Evolutionary conservation across 2,797 vertebrate species (phyloP), one percentile per base, ranked within the genome.

Genomic region (Chaunax sp.): DNA sequence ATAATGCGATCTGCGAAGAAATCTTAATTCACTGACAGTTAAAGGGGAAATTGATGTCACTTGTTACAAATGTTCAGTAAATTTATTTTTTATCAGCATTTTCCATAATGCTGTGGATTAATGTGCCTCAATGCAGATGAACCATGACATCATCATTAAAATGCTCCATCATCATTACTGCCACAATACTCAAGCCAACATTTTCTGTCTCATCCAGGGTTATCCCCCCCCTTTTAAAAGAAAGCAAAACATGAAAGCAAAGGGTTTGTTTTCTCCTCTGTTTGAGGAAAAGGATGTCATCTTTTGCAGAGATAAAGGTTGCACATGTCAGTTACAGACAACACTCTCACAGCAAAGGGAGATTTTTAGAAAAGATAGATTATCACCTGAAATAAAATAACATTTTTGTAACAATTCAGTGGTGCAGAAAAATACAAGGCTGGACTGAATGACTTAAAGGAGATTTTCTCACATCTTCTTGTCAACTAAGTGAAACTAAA

Each of bases 321-420:
- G 73, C 75, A 75, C 89, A 69, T 89, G 75, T 86, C 83, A 81
- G 82, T 93, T 92, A 93, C 90, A 92, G 91, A 92, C 90, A 91
- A 77, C 68, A 43, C 88, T 93, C 80, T 85, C 64, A 51, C 79
- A 79, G 83, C 69, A 72, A 82, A 78, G 67, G 71, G 62, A 93
- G 88, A 92, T 93, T 92, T 87, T 90, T 89, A 86, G 85, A 86
- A 84, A 88, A 54, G 62, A 81, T 78, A 74, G 89, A 88, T 89
- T 84, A 86, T 87, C 72, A 40, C 80, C 81, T 82, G 69, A 75
- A 83, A 86, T 85, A 84, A 80, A 78, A 46, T 0, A 49, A 54
- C 71, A 78, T 83, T 87, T 89, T 90, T 75, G 69, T 78, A 81
- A 80, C 81, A 86, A 77, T 83, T 86, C 90, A 90, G 77, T 78